Conservation (phyloP, 2,113 vertebrate species). For the Gulo gulo region DNA sequence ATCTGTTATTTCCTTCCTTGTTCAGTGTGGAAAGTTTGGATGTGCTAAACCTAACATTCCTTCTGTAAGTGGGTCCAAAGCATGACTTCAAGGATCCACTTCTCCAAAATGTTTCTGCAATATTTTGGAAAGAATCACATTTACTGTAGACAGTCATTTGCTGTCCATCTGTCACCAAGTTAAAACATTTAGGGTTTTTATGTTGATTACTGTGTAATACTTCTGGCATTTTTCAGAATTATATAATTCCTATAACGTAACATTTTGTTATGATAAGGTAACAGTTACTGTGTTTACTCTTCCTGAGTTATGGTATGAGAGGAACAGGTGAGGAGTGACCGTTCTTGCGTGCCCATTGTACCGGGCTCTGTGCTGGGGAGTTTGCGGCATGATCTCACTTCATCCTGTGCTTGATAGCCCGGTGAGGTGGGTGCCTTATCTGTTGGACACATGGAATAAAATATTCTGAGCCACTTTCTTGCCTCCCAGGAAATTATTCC, state of each 20-base stretch:
- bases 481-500: not conserved
- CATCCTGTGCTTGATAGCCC: not conserved
- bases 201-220: constrained; percentile 33
- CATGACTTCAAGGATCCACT: not conserved
- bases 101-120: constrained; percentile 3
- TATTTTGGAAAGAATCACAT: constrained; percentile 38
- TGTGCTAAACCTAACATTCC: not conserved
- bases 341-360: not conserved
- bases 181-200: constrained; percentile 57
- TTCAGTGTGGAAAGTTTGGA: not conserved
- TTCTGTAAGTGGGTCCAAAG: not conserved
- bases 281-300: not conserved
- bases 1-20: not conserved
- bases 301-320: not conserved
- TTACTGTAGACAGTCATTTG: constrained; percentile 44
- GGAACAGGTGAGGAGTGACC: not conserved
- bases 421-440: not conserved
- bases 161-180: constrained; percentile 49
- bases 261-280: not conserved
- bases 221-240: constrained; percentile 44
- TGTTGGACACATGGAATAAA: not conserved
- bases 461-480: not conserved
- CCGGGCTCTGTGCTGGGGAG: not conserved
- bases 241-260: not conserved
- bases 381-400: not conserved